Conservation (phyloP, 2,797 vertebrate genomes). For the Bovichtus variegatus region DNA sequence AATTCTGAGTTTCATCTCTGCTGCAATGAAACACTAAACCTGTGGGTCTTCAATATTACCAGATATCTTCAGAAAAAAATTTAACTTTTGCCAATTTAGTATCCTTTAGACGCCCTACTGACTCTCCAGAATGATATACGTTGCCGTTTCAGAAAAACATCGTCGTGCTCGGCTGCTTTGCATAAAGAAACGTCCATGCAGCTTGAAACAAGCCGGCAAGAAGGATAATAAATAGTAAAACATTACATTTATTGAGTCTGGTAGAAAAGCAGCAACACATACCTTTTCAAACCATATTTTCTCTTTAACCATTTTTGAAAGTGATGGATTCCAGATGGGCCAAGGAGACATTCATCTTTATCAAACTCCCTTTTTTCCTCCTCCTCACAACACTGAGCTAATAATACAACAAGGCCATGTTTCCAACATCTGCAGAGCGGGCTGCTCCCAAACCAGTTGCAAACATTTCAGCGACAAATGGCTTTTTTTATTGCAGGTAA, state of each 20-base stretch:
- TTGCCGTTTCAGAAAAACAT: slow-evolving; percentile 8
- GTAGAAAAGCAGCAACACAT: slow-evolving; percentile 50
- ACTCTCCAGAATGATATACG: not conserved
- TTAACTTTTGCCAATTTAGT: not conserved
- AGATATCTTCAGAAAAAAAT: not conserved
- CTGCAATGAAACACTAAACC: slow-evolving; percentile 2
- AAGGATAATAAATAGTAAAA: slow-evolving; percentile 27
- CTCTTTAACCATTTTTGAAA: slow-evolving; percentile 52
- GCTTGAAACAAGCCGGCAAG: slow-evolving; percentile 59
- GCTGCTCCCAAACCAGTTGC: slow-evolving; percentile 41
- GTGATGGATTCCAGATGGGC: slow-evolving; percentile 75
- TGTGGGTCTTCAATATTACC: slow-evolving; percentile 2
- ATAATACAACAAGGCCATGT: slow-evolving; percentile 49
- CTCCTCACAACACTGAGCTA: slow-evolving; percentile 41
- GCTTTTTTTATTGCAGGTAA: slow-evolving; percentile 70
- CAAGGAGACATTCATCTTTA: slow-evolving; percentile 69
- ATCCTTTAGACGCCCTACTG: slow-evolving; percentile 14
- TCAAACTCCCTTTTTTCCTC: slow-evolving; percentile 47
- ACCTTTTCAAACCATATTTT: slow-evolving; percentile 65
- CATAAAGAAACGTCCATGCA: slow-evolving; percentile 52
- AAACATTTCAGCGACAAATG: slow-evolving; percentile 56
- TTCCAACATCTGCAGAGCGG: slow-evolving; percentile 52
- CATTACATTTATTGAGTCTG: slow-evolving; percentile 58
- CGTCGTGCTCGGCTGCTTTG: slow-evolving; percentile 46
- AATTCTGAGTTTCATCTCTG: slow-evolving; percentile 17